These are phyloP conservation scores for Magallana angulata DNA, from an alignment of 1,140 invertebrate species.

Conservation along the genomic window DNA sequence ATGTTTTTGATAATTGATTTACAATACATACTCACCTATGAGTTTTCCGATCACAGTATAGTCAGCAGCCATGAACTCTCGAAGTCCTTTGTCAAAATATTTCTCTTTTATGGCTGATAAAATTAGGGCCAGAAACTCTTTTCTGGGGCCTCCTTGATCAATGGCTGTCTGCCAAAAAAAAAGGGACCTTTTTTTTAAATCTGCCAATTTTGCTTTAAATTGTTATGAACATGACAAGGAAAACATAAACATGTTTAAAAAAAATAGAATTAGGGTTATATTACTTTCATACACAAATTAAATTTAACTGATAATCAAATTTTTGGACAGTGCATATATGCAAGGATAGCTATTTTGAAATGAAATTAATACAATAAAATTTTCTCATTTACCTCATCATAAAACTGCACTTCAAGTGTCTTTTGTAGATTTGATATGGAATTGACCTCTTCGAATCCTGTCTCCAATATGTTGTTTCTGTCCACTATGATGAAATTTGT, in stretches of 20 bases:
- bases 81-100: slow-evolving; percentile 43
- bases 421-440: slow-evolving; percentile 36
- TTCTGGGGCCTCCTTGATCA: slow-evolving; percentile 44
- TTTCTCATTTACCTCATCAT: slow-evolving; percentile 47
- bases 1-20: too few relatives aligned
- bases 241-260: too few relatives aligned
- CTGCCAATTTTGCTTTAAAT: too few relatives aligned
- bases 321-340: too few relatives aligned
- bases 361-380: slow-evolving; percentile 8
- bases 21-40: too few relatives aligned
- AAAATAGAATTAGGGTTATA: too few relatives aligned
- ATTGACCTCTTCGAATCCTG: slow-evolving; percentile 51
- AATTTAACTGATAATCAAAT: too few relatives aligned
- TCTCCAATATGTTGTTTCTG: slow-evolving; percentile 36
- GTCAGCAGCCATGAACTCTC: slow-evolving; percentile 28
- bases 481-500: slow-evolving; percentile 49
- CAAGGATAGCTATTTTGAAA: background rate
- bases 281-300: background rate
- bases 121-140: slow-evolving; percentile 47
- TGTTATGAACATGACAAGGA: too few relatives aligned
- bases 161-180: slow-evolving; percentile 43
- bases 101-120: slow-evolving; percentile 46
- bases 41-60: background rate
- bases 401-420: slow-evolving; percentile 52
- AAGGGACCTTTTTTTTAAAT: too few relatives aligned